phyloP scores from a whole-genome alignment of 2,113 vertebrate species.

The Cyrtonyx montezumae region DNA sequence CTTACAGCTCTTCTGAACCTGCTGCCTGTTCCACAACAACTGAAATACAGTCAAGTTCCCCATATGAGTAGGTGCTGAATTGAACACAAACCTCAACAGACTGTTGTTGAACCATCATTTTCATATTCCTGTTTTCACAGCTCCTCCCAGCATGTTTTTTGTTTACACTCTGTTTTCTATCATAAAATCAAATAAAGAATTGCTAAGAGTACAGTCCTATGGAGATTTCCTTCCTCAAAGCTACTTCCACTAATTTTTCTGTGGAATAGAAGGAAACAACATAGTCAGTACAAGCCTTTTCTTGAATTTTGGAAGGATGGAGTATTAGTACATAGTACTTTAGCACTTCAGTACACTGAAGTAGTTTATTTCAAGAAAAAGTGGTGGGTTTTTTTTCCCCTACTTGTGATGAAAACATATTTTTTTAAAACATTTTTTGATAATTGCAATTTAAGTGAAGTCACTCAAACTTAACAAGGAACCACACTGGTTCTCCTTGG shows the following conservation, averaged over 20 bases:
- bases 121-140: neutral
- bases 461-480: neutral
- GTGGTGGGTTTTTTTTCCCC: neutral
- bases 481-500: neutral
- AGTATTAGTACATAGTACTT: neutral
- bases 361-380: neutral
- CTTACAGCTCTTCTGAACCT: neutral
- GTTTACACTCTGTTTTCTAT: neutral
- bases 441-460: neutral
- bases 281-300: neutral
- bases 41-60: neutral
- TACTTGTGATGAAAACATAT: neutral
- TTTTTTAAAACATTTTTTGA: neutral
- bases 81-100: neutral
- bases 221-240: neutral
- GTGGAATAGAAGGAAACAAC: neutral
- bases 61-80: neutral
- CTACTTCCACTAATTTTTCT: neutral
- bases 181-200: constrained; percentile 11
- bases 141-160: neutral
- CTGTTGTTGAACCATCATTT: neutral
- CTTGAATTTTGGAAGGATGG: neutral
- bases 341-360: too few species aligned
- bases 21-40: neutral
- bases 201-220: neutral